Percentiles rank a stretch among this genome's conserved stretches.
These are phyloP conservation scores for Cabera pusaria DNA, from an alignment of 2,888 invertebrate species.

Conservation along the genomic window DNA sequence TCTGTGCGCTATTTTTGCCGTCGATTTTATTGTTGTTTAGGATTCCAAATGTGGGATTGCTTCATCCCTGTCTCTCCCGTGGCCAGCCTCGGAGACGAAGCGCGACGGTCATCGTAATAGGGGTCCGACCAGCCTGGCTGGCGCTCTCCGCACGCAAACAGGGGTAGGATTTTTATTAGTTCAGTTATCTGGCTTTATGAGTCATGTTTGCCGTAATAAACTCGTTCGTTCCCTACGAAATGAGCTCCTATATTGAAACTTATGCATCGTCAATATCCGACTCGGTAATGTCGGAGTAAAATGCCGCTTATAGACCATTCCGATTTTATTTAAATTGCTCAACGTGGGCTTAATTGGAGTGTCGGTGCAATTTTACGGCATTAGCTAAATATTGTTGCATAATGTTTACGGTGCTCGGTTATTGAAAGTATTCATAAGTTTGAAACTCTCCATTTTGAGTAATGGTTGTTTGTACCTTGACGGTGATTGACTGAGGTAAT, in stretches of 20 bases:
- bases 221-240: conserved; percentile 46
- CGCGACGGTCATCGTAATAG: conserved; percentile 51
- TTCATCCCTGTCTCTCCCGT: conserved; percentile 34
- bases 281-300: conserved; percentile 33
- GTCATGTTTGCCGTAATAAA: conserved; percentile 63
- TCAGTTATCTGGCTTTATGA: conserved; percentile 66
- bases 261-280: conserved; percentile 47
- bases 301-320: conserved; percentile 34
- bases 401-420: conserved; percentile 12
- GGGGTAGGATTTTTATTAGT: conserved; percentile 62
- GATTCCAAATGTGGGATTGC: conserved; percentile 42
- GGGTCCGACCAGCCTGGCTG: conserved; percentile 50
- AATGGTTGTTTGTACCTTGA: no score
- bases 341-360: conserved; percentile 15
- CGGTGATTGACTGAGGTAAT: conserved; percentile 43
- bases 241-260: conserved; percentile 52
- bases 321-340: conserved; percentile 36
- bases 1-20: conserved; percentile 46
- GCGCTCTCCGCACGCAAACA: conserved; percentile 50
- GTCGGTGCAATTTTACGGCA: conserved; percentile 23
- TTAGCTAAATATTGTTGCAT: conserved; percentile 10
- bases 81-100: conserved; percentile 25
- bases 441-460: no score
- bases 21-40: conserved; percentile 58
- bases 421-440: no score